Evolutionary conservation across 1,140 invertebrate genomes (phyloP), one percentile per base, ranked within the genome.

Genomic region (Tyrophagus putrescentiae): DNA sequence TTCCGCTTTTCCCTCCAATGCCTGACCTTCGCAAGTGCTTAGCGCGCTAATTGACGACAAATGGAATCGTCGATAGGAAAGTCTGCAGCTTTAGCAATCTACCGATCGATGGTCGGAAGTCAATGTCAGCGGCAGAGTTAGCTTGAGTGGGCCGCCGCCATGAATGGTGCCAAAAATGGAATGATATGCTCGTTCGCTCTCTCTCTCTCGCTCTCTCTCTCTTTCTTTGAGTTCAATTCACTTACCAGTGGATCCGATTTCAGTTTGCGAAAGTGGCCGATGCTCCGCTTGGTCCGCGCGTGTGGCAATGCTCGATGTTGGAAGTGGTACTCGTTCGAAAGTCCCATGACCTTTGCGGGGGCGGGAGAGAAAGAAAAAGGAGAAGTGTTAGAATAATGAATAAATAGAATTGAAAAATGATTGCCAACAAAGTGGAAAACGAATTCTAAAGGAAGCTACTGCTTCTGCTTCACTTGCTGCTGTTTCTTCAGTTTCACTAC

Each of bases 201-300:
- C n/a, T 13, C n/a, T 39, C 13, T 39, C 13, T 13, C n/a, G n/a
- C 13, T 39, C 36, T 39, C 13, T 39, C 13, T 13, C 13, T 39
- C 13, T 13, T 39, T 39, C n/a, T 13, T 39, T 13, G n/a, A 39
- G 13, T 25, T 25, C 44, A 50, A 29, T 28, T 23, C 36, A 69
- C 84, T 89, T 74, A 95, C 92, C 77, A 85, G 68, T 57, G 90
- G 89, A 74, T 95, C 87, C 33, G 84, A 80, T 73, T 92, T 92
- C 21, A 97, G 78, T 63, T 80, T 76, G 65, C 90, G 78, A 48
- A 82, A 84, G 69, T 95, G 90, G 5, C 82, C 76, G 54, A 95
- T 78, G 67, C 89, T 93, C 62, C 91, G 75, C 68, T 84, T 84
- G 39, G 79, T 79, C 33, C 91, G 76, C 25, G 84, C 84, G 65